A percentile compares a stretch with the other conserved stretches of the same genome.
Evolutionary conservation across 1,140 invertebrate genomes (phyloP).

Genomic region (Kradibia gibbosae): DNA sequence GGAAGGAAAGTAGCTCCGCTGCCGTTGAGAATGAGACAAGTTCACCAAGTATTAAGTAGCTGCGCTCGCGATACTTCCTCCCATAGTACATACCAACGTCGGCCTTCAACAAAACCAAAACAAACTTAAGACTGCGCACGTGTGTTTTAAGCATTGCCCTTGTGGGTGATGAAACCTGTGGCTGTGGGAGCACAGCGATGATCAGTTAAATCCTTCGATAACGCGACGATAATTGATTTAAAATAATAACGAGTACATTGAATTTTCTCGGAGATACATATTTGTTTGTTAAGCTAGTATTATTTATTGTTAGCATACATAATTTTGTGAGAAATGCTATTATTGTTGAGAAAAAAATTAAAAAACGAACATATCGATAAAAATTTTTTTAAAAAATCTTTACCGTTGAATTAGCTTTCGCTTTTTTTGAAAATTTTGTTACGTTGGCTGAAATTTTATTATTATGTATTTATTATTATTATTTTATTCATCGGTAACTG

Average conservation of each 20-base stretch:
- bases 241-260: not conserved
- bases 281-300: not conserved
- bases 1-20: slow-evolving; percentile 43
- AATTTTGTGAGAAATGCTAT: not conserved
- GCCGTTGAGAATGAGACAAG: slow-evolving; percentile 62
- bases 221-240: slow-evolving; percentile 13
- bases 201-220: not conserved
- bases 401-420: too few species aligned
- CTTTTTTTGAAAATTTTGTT: too few species aligned
- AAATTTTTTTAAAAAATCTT: too few species aligned
- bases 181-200: not conserved
- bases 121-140: not conserved
- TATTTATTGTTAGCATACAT: not conserved
- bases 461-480: too few species aligned
- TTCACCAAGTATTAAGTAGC: slow-evolving; percentile 69
- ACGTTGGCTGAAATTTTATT: too few species aligned
- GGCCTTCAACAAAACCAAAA: not conserved
- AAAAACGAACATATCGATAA: not conserved
- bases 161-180: not conserved
- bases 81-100: not conserved
- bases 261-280: not conserved
- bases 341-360: not conserved
- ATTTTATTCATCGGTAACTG: too few species aligned
- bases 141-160: not conserved
- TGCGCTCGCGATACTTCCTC: slow-evolving; percentile 57